Percentiles rank a stretch among this genome's conserved stretches.
phyloP scores from a whole-genome alignment of 2,888 invertebrate genomes.

The Pollenia griseotomentosa region DNA sequence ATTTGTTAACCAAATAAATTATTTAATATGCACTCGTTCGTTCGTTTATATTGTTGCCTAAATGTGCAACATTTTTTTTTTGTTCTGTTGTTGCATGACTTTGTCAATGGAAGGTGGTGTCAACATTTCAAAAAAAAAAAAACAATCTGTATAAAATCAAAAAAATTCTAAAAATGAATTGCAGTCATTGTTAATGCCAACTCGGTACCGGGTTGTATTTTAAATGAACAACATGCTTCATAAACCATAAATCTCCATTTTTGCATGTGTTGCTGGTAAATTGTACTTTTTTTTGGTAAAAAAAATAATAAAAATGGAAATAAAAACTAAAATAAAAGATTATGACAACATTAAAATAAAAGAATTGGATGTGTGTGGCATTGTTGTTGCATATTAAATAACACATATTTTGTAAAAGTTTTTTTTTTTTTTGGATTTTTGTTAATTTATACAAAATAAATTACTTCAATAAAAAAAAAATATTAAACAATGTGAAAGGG shows the following conservation, averaged over 20 bases:
- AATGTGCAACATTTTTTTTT: conserved; percentile 64
- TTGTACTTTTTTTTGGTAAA: conserved; percentile 22
- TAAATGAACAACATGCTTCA: conserved; percentile 25
- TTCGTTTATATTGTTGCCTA: conserved; percentile 41
- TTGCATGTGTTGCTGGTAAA: conserved; percentile 51
- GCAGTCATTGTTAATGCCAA: conserved; percentile 38
- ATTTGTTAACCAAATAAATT: conserved; percentile 61
- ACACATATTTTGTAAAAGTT: conserved; percentile 39
- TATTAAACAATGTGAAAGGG: conserved; percentile 17
- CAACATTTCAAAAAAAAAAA: conserved; percentile 66
- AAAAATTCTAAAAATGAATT: conserved; percentile 25
- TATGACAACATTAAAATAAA: conserved; percentile 62
- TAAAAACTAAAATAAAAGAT: conserved; percentile 39
- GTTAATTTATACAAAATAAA: conserved; percentile 42
- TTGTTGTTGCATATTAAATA: conserved; percentile 53
- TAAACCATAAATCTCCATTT: conserved; percentile 59
- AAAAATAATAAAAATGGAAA: not conserved
- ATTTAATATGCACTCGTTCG: conserved; percentile 41
- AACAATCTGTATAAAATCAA: conserved; percentile 60
- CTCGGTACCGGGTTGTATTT: not conserved
- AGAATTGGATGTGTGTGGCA: conserved; percentile 38
- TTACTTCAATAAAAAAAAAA: conserved; percentile 24
- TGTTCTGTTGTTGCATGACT: conserved; percentile 54
- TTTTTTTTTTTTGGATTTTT: not conserved
- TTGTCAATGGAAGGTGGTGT: conserved; percentile 71